A percentile compares a stretch with the other conserved stretches of the same genome.
Conservation (phyloP, 2,113 vertebrate genomes). For the Gallinago jamesoni region DNA sequence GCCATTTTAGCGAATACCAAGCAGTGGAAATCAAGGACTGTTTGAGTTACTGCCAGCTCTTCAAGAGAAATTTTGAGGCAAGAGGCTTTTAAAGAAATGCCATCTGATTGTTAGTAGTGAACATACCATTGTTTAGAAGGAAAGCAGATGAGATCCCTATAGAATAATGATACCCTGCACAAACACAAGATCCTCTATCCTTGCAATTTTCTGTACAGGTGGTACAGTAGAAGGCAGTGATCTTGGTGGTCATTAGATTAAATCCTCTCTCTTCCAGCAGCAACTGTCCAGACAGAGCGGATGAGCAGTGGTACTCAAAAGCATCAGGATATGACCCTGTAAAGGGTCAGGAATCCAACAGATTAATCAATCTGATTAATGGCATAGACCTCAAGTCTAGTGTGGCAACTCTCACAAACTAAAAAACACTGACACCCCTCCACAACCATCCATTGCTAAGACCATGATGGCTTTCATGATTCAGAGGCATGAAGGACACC, state of each 20-base stretch:
- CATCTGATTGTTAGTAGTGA: background rate
- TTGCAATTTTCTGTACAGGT: background rate
- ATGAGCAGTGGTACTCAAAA: background rate
- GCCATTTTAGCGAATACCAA: background rate
- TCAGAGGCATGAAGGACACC: background rate
- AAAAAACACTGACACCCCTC: background rate
- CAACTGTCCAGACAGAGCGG: background rate
- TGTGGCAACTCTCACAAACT: background rate
- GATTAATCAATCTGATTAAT: background rate
- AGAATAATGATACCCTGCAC: background rate
- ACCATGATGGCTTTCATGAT: background rate
- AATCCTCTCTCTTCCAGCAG: background rate
- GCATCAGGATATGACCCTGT: background rate
- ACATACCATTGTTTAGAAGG: background rate
- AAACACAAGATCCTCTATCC: background rate
- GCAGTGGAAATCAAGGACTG: background rate
- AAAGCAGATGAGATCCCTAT: background rate
- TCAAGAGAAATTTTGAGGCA: background rate
- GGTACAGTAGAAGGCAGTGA: background rate
- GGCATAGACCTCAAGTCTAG: background rate
- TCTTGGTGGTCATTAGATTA: background rate
- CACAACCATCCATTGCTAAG: background rate
- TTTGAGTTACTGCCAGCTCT: background rate
- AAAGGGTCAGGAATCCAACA: background rate
- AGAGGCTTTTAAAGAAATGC: background rate